Conservation (phyloP, 2,797 vertebrate genomes). For the Eospalax fontanierii region DNA sequence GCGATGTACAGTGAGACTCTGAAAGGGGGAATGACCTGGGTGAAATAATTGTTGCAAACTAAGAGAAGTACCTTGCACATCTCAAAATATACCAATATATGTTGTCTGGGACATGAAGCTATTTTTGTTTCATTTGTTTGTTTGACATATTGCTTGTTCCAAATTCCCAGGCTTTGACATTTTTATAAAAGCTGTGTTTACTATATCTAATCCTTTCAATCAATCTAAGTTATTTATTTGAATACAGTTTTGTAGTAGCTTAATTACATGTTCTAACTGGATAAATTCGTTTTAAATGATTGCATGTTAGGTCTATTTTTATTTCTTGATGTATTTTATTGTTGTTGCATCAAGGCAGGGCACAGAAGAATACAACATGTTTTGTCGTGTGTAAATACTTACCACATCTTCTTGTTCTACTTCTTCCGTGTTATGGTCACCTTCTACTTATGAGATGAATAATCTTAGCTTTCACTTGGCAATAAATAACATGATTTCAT, state of each 20-base stretch:
- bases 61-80: not conserved
- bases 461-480: conserved; percentile 55
- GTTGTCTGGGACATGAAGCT: not conserved
- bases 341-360: not conserved
- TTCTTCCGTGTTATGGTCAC: not conserved
- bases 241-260: conserved; percentile 68
- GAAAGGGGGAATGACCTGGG: not conserved
- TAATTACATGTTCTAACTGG: conserved; percentile 48
- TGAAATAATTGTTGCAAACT: not conserved
- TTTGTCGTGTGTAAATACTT: conserved; percentile 52
- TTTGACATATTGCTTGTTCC: not conserved
- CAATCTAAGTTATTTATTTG: conserved; percentile 62
- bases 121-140: not conserved
- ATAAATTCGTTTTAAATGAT: conserved; percentile 53
- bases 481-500: not conserved
- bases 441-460: conserved; percentile 45
- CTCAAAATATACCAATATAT: not conserved
- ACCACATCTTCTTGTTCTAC: not conserved
- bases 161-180: conserved; percentile 1
- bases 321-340: conserved; percentile 40
- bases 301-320: conserved; percentile 71
- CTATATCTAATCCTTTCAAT: conserved; percentile 8
- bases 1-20: not conserved
- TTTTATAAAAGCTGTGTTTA: conserved; percentile 21
- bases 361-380: conserved; percentile 35